phyloP scores from a whole-genome alignment of 1,140 invertebrate species.

The Zophobas morio region DNA sequence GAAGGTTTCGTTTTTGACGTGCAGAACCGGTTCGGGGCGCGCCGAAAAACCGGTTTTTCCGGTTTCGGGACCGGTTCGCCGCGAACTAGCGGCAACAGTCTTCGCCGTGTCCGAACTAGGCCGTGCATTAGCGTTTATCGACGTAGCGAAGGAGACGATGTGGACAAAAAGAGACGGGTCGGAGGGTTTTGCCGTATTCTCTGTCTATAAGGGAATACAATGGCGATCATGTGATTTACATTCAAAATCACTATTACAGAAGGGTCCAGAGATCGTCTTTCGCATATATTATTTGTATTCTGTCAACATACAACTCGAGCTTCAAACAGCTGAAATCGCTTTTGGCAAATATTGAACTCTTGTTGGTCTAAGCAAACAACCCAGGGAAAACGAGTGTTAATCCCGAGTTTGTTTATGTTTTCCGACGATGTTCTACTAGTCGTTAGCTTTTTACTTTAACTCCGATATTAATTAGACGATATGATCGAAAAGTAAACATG shows the following conservation, averaged over 20 bases:
- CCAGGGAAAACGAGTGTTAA: background rate
- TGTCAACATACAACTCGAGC: conserved; percentile 29
- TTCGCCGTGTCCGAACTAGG: background rate
- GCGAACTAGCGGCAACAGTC: no score
- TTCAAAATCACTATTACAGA: conserved; percentile 41
- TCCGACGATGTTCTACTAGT: background rate
- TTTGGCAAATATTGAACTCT: conserved; percentile 35
- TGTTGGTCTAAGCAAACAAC: conserved; percentile 19
- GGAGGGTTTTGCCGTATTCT: conserved; percentile 21
- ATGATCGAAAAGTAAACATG: background rate
- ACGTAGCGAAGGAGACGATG: background rate
- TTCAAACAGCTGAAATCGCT: conserved; percentile 30
- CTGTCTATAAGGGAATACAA: conserved; percentile 28
- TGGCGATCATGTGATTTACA: conserved; percentile 39
- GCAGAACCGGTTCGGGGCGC: no score
- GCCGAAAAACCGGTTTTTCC: no score
- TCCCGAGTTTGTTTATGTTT: conserved; percentile 1
- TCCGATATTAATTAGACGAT: background rate
- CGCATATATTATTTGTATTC: conserved; percentile 42
- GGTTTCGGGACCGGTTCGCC: background rate
- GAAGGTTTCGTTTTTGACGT: no score
- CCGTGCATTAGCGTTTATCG: conserved; percentile 11
- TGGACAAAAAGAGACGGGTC: conserved; percentile 28
- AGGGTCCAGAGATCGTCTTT: conserved; percentile 37
- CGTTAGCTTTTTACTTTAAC: background rate